Percentiles rank a stretch among this genome's conserved stretches.
Evolutionary conservation across 2,888 invertebrate genomes (phyloP).

Genomic region (Gonocerus acuteangulatus): DNA sequence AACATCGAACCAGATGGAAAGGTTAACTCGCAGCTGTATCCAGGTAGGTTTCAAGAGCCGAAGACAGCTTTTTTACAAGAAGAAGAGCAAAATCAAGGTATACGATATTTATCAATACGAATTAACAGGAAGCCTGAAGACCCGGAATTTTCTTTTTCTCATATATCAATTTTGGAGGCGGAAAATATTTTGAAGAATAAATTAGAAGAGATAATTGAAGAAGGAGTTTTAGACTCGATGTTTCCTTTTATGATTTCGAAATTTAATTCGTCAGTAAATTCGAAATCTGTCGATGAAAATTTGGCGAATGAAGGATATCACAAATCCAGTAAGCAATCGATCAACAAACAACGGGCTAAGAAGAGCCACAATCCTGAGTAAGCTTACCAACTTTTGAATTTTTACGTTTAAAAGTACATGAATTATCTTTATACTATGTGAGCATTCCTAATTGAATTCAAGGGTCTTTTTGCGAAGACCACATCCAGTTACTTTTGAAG

Average conservation of each 20-base stretch:
- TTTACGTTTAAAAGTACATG: no score
- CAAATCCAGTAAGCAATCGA: neutral
- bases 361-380: conserved; percentile 12
- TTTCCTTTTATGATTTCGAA: conserved; percentile 64
- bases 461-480: no score
- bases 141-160: neutral
- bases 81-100: conserved; percentile 2
- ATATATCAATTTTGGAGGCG: conserved; percentile 11
- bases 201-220: conserved; percentile 60
- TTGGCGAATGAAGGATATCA: neutral
- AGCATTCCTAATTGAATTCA: no score
- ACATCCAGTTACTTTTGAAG: no score
- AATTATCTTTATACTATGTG: no score
- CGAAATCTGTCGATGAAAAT: neutral
- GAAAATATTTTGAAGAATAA: conserved; percentile 42
- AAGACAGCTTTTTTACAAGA: neutral
- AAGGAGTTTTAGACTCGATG: conserved; percentile 75
- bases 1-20: neutral
- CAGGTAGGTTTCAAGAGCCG: neutral
- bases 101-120: conserved; percentile 12
- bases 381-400: no score
- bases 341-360: conserved; percentile 2
- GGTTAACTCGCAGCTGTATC: neutral
- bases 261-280: conserved; percentile 17
- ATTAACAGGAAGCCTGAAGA: conserved; percentile 17